phyloP scores from a whole-genome alignment of 2,888 invertebrate genomes.

The Melieria picta region DNA sequence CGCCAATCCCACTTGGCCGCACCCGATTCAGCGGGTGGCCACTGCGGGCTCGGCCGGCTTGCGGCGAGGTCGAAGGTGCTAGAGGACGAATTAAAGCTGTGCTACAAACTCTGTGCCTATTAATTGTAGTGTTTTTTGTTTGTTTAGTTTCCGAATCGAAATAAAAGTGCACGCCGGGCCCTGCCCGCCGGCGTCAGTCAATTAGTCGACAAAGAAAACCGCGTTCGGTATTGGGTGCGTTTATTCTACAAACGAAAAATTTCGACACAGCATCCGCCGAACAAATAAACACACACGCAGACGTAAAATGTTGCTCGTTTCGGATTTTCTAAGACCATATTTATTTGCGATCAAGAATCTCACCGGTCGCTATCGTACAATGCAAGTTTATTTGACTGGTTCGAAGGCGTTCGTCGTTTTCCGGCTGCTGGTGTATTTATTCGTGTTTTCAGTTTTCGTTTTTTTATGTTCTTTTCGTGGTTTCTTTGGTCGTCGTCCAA shows the following conservation, averaged over 20 bases:
- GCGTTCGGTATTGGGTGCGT: neutral
- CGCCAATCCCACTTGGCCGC: neutral
- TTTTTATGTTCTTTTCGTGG: no score
- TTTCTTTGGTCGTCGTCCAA: no score
- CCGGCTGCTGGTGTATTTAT: no score
- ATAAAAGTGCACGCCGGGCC: slow-evolving; percentile 5
- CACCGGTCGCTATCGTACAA: slow-evolving; percentile 25
- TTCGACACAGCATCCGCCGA: neutral
- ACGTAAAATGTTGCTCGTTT: neutral
- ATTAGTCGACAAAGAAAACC: neutral
- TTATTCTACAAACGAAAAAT: neutral
- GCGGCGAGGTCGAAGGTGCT: neutral
- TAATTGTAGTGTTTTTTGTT: slow-evolving; percentile 12
- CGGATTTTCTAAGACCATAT: neutral
- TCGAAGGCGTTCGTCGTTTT: neutral
- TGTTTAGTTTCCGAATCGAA: slow-evolving; percentile 10
- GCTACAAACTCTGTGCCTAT: slow-evolving; percentile 46
- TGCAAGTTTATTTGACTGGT: slow-evolving; percentile 22
- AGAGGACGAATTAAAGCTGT: slow-evolving; percentile 40
- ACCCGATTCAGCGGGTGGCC: neutral
- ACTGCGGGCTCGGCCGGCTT: neutral
- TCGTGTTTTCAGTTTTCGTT: no score
- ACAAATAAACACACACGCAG: neutral
- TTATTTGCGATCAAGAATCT: slow-evolving; percentile 11
- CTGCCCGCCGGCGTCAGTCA: neutral